Evolutionary conservation across 2,888 invertebrate species (phyloP).

Genomic region (Nysson spinosus): DNA sequence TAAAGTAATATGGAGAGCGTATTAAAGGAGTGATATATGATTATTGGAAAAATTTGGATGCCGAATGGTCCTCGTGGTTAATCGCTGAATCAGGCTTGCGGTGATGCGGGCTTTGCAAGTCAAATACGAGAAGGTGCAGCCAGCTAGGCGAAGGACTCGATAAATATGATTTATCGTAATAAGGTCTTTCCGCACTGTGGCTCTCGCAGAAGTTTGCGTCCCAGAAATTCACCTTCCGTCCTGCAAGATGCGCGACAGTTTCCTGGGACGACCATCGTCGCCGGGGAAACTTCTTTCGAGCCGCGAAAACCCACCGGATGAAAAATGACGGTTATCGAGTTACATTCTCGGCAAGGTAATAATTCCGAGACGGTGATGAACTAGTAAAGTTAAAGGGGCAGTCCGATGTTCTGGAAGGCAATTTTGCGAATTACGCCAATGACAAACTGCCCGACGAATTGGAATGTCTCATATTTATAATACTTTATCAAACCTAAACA

Average conservation of each 20-base stretch:
- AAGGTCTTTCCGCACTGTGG: slow-evolving; percentile 55
- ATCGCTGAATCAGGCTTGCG: slow-evolving; percentile 34
- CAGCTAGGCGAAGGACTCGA: slow-evolving; percentile 39
- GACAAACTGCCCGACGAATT: not conserved
- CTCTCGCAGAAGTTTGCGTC: slow-evolving; percentile 42
- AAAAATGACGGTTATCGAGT: slow-evolving; percentile 43
- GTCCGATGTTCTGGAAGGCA: not conserved
- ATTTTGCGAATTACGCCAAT: not conserved
- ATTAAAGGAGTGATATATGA: not conserved
- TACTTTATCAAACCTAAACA: too few relatives aligned
- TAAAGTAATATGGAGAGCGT: not conserved
- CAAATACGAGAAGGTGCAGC: slow-evolving; percentile 49
- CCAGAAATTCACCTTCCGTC: slow-evolving; percentile 36
- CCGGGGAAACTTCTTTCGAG: slow-evolving; percentile 16
- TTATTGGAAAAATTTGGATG: slow-evolving; percentile 1
- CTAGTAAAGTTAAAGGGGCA: slow-evolving; percentile 19
- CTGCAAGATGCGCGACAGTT: slow-evolving; percentile 11
- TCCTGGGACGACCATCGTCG: slow-evolving; percentile 19
- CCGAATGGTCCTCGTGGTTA: slow-evolving; percentile 13
- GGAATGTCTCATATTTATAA: not conserved
- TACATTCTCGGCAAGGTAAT: slow-evolving; percentile 29
- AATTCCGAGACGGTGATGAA: slow-evolving; percentile 35
- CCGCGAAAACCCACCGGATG: slow-evolving; percentile 13
- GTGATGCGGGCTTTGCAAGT: slow-evolving; percentile 57
- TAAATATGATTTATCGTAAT: slow-evolving; percentile 69